These are phyloP conservation scores for Thalpophila matura DNA, from an alignment of 2,888 invertebrate genomes.

Conservation along the genomic window DNA sequence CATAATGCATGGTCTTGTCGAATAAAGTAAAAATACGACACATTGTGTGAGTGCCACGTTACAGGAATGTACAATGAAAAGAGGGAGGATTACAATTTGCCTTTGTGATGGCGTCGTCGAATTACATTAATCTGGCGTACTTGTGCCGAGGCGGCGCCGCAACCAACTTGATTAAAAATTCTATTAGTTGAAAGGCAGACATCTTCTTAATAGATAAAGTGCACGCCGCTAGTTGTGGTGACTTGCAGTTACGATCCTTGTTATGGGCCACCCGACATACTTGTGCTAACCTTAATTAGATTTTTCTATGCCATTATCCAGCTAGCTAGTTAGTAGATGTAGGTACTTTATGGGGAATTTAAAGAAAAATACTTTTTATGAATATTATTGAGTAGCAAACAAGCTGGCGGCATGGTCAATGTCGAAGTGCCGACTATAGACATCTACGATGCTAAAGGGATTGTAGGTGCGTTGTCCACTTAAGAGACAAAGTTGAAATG, in stretches of 20 bases:
- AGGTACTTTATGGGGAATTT: no score
- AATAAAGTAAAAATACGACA: slow-evolving; percentile 80
- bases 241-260: slow-evolving; percentile 65
- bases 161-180: slow-evolving; percentile 90
- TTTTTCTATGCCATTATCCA: slow-evolving; percentile 44
- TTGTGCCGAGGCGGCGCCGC: slow-evolving; percentile 80
- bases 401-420: no score
- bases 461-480: no score
- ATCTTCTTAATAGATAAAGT: slow-evolving; percentile 87
- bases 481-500: no score
- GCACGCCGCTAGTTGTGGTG: slow-evolving; percentile 75
- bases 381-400: no score
- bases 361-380: no score
- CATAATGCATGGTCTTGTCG: slow-evolving; percentile 67
- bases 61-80: slow-evolving; percentile 85
- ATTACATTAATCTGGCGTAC: slow-evolving; percentile 90
- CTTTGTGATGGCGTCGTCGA: slow-evolving; percentile 89
- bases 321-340: slow-evolving; percentile 42
- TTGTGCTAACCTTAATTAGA: slow-evolving; percentile 62
- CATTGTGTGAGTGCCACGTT: slow-evolving; percentile 81
- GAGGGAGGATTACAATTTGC: slow-evolving; percentile 90
- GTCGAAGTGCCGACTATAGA: no score
- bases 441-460: no score
- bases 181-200: slow-evolving; percentile 90
- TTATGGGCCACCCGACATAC: slow-evolving; percentile 52